These are phyloP conservation scores for Periparus ater DNA, from an alignment of 2,797 vertebrate species.

Conservation along the genomic window DNA sequence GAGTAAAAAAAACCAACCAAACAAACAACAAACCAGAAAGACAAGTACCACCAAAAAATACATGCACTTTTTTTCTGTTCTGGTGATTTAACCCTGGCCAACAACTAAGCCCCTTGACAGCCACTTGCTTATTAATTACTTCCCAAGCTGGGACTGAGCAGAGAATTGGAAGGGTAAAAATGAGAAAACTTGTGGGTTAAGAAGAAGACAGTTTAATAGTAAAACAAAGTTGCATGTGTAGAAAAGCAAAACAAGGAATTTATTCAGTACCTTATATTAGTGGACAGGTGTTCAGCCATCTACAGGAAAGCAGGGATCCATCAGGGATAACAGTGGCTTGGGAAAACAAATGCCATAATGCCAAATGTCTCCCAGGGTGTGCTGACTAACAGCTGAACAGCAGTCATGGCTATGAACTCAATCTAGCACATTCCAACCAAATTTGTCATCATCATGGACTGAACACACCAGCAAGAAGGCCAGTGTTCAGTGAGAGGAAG, in stretches of 20 bases:
- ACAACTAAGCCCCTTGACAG: fast-evolving
- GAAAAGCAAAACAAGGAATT: neutral
- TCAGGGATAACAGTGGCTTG: fast-evolving
- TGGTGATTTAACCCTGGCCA: neutral
- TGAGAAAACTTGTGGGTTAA: neutral
- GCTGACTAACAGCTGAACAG: neutral
- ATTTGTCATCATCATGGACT: neutral
- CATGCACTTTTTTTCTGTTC: neutral
- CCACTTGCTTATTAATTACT: neutral
- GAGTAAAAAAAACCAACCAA: neutral
- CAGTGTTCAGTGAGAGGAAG: neutral
- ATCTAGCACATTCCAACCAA: neutral
- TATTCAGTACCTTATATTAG: neutral
- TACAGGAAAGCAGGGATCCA: neutral
- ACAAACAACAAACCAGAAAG: neutral
- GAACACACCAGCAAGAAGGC: neutral
- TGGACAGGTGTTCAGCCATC: neutral
- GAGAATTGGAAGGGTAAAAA: neutral
- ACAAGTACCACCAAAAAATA: neutral
- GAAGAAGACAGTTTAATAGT: neutral
- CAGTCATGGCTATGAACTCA: neutral
- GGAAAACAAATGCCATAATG: neutral
- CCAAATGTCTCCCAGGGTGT: neutral
- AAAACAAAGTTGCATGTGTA: neutral
- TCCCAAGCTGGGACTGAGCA: fast-evolving